These are phyloP conservation scores for Ifrita kowaldi DNA, from an alignment of 2,113 vertebrate genomes.

Conservation along the genomic window DNA sequence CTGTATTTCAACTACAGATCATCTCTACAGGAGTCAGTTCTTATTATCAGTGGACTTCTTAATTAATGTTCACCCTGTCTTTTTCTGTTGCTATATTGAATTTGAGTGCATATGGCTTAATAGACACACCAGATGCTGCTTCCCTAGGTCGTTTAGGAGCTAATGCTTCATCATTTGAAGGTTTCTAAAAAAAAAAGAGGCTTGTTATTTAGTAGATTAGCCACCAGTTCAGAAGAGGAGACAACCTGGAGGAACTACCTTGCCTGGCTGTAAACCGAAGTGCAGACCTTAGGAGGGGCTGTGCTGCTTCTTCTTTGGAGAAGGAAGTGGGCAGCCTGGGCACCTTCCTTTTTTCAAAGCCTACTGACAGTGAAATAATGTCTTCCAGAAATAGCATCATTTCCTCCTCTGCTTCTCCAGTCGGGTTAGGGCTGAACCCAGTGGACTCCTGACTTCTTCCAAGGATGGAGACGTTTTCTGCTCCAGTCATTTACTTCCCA, in stretches of 20 bases:
- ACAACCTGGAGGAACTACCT: neutral
- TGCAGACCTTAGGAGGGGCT: neutral
- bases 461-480: neutral
- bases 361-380: neutral
- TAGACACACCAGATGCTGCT: conserved; percentile 28
- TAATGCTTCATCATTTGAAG: conserved; percentile 40
- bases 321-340: neutral
- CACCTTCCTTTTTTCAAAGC: neutral
- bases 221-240: neutral
- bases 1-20: neutral
- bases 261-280: neutral
- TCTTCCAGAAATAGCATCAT: neutral
- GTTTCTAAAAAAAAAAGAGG: neutral
- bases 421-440: neutral
- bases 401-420: neutral
- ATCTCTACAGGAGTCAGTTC: neutral
- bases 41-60: conserved; percentile 14
- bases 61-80: conserved; percentile 33
- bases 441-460: neutral
- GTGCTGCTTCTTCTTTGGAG: neutral
- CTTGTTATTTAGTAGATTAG: neutral
- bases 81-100: conserved; percentile 31
- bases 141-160: conserved; percentile 39
- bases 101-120: conserved; percentile 35
- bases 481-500: neutral